Base-by-base conservation (phyloP, 2,797 vertebrate species). In the Octomys mimax region DNA sequence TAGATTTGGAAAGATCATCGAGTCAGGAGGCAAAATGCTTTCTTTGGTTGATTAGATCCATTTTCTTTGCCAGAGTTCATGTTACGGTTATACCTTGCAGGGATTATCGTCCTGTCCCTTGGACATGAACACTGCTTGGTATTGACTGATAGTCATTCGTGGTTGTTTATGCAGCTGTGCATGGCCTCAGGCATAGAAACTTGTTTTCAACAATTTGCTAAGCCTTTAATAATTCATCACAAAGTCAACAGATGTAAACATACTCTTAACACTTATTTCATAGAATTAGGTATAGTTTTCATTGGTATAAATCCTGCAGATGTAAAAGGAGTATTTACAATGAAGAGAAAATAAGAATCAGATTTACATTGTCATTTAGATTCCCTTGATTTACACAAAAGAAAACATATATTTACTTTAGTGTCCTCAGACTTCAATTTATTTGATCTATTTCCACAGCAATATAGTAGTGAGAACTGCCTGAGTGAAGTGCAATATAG, bases 361-460 rank as follows among this genome's bases (percentile, higher is more conserved):
- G 77, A 87, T 92, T 98, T 96, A 95, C 95, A 95, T 87, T 26
- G 33, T 52, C 70, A 83, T 66, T n/a, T 94, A 93, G 97, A 97
- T 95, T 33, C 77, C 86, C 79, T 98, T 98, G 98, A 98, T 96
- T 85, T 90, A 98, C 96, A 98, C 95, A 96, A 95, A 98, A 33
- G 59, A 97, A 98, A 97, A 97, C 94, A 96, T 97, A 97, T 97
- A 96, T 80, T 87, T 89, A 96, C 97, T 96, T 96, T 88, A 97
- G 92, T 80, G 57, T 94, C 87, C 97, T 92, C 94, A 75, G 52
- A 93, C 64, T 87, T 92, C 85, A 54, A 97, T 96, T 96, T 96
- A 91, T 42, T 98, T 96, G 92, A 42, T 94, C 91, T 93, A 36
- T 91, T 88, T 87, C 94, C 92, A 91, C 46, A 68, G 49, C 13